Conservation (phyloP, 2,888 invertebrate species). For the Drosophila paranaensis region DNA sequence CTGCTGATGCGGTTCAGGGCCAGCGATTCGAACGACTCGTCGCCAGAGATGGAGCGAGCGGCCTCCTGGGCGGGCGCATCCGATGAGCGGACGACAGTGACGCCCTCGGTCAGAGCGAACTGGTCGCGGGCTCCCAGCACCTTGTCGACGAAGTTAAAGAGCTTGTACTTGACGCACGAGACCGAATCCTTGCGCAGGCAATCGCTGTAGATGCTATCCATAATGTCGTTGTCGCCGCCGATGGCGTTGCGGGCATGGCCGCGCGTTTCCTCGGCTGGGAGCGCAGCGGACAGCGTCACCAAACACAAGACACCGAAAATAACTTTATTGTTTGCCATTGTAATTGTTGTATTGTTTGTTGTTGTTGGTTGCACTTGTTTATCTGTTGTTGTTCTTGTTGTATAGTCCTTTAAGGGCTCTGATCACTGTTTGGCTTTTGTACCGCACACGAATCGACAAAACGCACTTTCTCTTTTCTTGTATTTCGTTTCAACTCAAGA, state of each 20-base stretch:
- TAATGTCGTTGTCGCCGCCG: constrained; percentile 90
- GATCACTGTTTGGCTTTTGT: constrained; percentile 45
- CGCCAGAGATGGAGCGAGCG: constrained; percentile 89
- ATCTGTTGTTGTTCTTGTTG: constrained; percentile 32
- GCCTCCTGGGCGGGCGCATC: constrained; percentile 92
- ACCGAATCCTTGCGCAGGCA: constrained; percentile 93
- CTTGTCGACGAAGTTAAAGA: constrained; percentile 94
- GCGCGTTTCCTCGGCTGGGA: constrained; percentile 90
- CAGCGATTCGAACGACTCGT: constrained; percentile 88
- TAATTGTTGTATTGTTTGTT: constrained; percentile 31
- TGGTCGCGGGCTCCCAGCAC: constrained; percentile 92
- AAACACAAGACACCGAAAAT: constrained; percentile 86
- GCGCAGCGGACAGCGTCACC: constrained; percentile 87
- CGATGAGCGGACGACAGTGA: constrained; percentile 91
- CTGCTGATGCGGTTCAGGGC: constrained; percentile 89
- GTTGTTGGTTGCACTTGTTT: constrained; percentile 21
- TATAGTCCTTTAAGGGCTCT: constrained; percentile 67
- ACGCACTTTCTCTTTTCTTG: constrained; percentile 75
- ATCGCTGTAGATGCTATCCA: constrained; percentile 91
- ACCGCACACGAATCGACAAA: constrained; percentile 62
- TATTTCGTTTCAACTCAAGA: constrained; percentile 29
- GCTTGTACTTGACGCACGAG: constrained; percentile 93
- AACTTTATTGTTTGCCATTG: constrained; percentile 85
- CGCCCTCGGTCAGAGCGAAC: constrained; percentile 92
- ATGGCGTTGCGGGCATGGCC: constrained; percentile 87